These are phyloP conservation scores for Alcedo atthis DNA, from an alignment of 2,797 vertebrate genomes.

Conservation along the genomic window DNA sequence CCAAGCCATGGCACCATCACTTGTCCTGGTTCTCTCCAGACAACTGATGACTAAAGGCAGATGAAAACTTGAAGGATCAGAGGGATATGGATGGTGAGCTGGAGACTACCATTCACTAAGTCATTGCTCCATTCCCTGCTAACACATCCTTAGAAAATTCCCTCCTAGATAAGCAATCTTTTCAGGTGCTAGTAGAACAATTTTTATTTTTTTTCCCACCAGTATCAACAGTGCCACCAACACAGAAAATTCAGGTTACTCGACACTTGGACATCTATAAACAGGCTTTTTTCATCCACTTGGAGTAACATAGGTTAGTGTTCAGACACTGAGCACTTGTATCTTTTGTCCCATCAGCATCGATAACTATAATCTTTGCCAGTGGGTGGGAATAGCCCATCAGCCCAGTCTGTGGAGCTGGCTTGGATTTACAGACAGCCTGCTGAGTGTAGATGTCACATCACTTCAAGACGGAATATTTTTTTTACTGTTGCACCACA, in stretches of 20 bases:
- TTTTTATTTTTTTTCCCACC: not conserved
- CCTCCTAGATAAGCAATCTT: not conserved
- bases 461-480: not conserved
- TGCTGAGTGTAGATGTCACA: not conserved
- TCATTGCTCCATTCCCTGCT: not conserved
- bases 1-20: not conserved
- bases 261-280: not conserved
- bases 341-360: not conserved
- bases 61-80: not conserved
- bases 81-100: not conserved
- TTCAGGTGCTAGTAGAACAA: not conserved
- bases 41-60: not conserved
- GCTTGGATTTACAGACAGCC: not conserved
- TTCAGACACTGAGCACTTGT: not conserved
- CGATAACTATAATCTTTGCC: not conserved
- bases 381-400: not conserved
- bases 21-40: not conserved
- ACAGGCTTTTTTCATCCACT: not conserved
- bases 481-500: not conserved
- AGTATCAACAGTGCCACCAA: not conserved
- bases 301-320: not conserved
- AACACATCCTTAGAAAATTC: not conserved
- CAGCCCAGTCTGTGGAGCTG: accelerated
- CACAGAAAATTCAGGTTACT: not conserved
- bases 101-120: not conserved